Percentiles rank a stretch among this genome's conserved stretches.
phyloP scores from a whole-genome alignment of 1,140 invertebrate species.

The Uloborus diversus region DNA sequence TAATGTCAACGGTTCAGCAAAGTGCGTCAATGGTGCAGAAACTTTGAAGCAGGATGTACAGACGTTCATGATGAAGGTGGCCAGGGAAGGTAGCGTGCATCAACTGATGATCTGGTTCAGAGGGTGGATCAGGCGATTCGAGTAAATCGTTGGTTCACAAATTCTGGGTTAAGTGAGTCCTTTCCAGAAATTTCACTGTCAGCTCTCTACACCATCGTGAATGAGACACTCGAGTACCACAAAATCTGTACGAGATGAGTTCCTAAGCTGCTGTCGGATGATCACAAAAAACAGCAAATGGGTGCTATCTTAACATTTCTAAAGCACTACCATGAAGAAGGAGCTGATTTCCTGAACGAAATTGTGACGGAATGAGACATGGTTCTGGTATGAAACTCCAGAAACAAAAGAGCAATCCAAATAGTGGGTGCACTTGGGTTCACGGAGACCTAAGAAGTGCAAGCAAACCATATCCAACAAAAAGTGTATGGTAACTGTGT shows the following conservation, averaged over 20 bases:
- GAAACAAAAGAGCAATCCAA: not conserved
- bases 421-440: not conserved
- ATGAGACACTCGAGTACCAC: not conserved
- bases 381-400: not conserved
- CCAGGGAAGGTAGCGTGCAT: not conserved
- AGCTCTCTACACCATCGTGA: not conserved
- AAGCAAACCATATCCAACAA: not conserved
- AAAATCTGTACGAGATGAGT: not conserved
- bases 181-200: not conserved
- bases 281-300: not conserved
- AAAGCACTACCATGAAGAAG: not conserved
- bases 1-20: not conserved
- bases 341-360: not conserved
- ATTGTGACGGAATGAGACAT: not conserved
- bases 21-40: not conserved
- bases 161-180: not conserved
- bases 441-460: not conserved
- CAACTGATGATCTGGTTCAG: not conserved
- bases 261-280: not conserved
- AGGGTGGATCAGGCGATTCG: not conserved
- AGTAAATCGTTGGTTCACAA: conserved; percentile 9
- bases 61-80: not conserved
- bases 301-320: not conserved
- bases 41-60: not conserved
- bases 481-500: not conserved